Base-by-base conservation (phyloP, 2,888 invertebrate genomes). In the Agrochola litura region DNA sequence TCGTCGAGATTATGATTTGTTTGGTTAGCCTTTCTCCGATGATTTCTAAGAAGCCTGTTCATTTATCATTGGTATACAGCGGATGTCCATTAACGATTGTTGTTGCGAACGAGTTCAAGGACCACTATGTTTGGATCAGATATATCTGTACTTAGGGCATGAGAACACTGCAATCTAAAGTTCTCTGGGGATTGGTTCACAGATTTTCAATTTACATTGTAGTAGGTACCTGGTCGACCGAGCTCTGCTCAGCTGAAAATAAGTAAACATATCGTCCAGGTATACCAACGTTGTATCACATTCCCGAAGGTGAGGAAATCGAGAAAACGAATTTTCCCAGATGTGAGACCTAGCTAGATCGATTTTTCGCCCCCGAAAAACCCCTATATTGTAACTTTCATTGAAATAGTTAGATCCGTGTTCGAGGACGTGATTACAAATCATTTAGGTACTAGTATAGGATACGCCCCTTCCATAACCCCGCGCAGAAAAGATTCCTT, bases 21-120 rank as follows among this genome's bases (percentile, higher is more conserved):
- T 88, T 83, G 70, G 83, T 76, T 72, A 81, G 73, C 82, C 85
- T 90, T 89, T 86, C 83, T 81, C 81, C 85, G 86, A 77, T 85
- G 84, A 84, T 87, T 92, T 92, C 92, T 80, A 82, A 91, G 93
- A 91, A 93, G 81, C 86, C 81, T 83, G 83, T 85, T 87, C 86
- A 86, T 91, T 90, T 88, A 91, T 89, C 87, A 88, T 81, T 83
- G 84, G 75, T 77, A 76, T 81, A 82, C 86, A 86, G 88, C 92
- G 93, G 93, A 93, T 93, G 89, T 91, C 91, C 91, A 92, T 93
- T 93, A 92, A 91, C 90, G 88, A 89, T 90, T 92, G 93, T 92
- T 93, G 88, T 91, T 92, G 91, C 90, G 72, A 92, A 90, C 88
- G 88, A 88, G 90, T 91, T 91, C 90, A 92, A 91, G 91, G 90